Evolutionary conservation across 2,113 vertebrate genomes (phyloP), one percentile per base, ranked within the genome.

Genomic region (Oreochromis tanganicae): DNA sequence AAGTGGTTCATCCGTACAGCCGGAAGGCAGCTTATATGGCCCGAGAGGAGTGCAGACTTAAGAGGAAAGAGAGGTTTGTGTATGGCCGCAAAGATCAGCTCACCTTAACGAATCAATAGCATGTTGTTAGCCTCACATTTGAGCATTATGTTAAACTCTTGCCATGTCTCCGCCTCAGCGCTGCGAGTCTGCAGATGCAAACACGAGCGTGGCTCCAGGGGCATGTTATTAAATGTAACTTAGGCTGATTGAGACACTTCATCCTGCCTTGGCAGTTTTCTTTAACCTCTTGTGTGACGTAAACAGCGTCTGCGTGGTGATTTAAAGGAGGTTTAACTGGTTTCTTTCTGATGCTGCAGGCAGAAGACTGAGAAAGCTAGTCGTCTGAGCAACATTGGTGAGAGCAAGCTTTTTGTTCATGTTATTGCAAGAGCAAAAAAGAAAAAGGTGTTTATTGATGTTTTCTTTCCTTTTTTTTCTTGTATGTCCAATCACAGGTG

Each of bases 1-100:
- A 99, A 85, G 96, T 96, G 48, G 92, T 98, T 85, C 99, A 99
- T 90, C 99, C 99, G 3, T 98, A 97, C 89, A 99, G 99, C 94
- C 97, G 99, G 91, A 99, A 98, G 93, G 98, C 99, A 5, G 97
- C 96, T 1, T 98, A 98, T 17, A 95, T 99, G 34, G 96, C 95
- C 6, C 96, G 97, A 95, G 97, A 97, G 71, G 96, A 96, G 10
- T 97, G 96, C 90, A 97, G 97, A 88, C 97, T 98, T 85, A 97
- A 96, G 3, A 97, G 95, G 89, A 99, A 97, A 90, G 98, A 98
- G 46, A 98, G 93, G 97, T 96, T n/a, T 2, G 89, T 24, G 17
- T 1, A 34, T 6, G 10, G 38, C 38, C 13, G 38, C 21, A 27
- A 38, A 73, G 21, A 27, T 73, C n/a, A 71, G 36, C 12, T 71